phyloP scores from a whole-genome alignment of 1,140 invertebrate genomes.

The Lordiphosa clarofinis region DNA sequence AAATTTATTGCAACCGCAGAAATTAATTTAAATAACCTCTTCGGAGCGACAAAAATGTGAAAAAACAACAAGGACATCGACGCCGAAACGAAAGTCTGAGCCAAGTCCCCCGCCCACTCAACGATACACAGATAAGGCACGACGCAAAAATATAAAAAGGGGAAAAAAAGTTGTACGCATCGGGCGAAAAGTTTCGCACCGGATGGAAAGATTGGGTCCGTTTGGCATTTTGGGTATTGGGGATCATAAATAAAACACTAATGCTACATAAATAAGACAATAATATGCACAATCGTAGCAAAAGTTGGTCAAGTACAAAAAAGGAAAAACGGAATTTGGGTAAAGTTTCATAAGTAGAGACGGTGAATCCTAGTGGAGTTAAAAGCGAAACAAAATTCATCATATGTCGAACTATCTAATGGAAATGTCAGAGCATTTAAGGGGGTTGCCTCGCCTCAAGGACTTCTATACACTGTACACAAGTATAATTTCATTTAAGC shows the following conservation, averaged over 20 bases:
- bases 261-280: slow-evolving; percentile 66
- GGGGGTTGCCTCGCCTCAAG: too few species aligned
- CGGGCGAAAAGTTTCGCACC: slow-evolving; percentile 23
- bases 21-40: slow-evolving; percentile 68
- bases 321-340: too few species aligned
- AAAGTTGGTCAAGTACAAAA: slow-evolving; percentile 26
- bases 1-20: slow-evolving; percentile 66
- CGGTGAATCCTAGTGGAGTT: too few species aligned
- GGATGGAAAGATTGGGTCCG: slow-evolving; percentile 9
- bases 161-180: slow-evolving; percentile 16
- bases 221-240: slow-evolving; percentile 23
- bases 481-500: too few species aligned
- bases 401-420: too few species aligned
- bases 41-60: slow-evolving; percentile 47
- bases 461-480: too few species aligned
- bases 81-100: slow-evolving; percentile 1
- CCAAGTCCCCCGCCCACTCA: slow-evolving; percentile 4
- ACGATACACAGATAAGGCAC: slow-evolving; percentile 26
- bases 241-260: slow-evolving; percentile 54
- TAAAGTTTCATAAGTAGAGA: too few species aligned
- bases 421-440: too few species aligned
- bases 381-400: too few species aligned
- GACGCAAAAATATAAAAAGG: not conserved
- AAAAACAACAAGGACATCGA: slow-evolving; percentile 5
- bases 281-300: slow-evolving; percentile 43